Evolutionary conservation across 2,113 vertebrate genomes (phyloP).

Genomic region (Phaetusa simplex): DNA sequence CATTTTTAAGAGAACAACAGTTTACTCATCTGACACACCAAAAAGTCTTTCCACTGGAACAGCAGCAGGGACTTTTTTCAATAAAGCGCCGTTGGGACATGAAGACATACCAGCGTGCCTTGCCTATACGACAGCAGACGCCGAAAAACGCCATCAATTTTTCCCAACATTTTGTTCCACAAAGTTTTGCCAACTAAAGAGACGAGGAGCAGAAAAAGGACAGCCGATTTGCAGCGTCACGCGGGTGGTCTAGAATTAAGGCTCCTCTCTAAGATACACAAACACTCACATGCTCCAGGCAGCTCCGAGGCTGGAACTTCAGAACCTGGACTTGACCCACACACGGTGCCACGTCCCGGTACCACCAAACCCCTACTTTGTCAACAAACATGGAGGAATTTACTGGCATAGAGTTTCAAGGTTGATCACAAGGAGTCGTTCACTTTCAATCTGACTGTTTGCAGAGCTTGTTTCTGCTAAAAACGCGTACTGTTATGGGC

Average conservation of each 20-base stretch:
- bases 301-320: neutral
- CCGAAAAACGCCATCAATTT: neutral
- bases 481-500: fast-evolving
- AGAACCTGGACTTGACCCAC: fast-evolving
- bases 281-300: neutral
- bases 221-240: fast-evolving
- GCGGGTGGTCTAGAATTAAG: fast-evolving
- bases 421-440: neutral
- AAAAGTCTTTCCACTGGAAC: neutral
- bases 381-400: neutral
- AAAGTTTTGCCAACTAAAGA: neutral
- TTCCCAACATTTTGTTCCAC: neutral
- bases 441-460: neutral
- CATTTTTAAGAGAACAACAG: neutral
- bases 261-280: fast-evolving
- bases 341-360: fast-evolving
- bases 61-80: neutral
- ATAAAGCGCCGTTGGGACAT: neutral
- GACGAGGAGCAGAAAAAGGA: neutral
- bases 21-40: neutral
- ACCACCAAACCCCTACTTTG: no score
- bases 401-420: neutral
- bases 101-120: no score
- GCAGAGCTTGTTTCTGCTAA: neutral
- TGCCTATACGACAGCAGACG: fast-evolving